Conservation (phyloP, 2,888 invertebrate species). For the Cephus spinipes region DNA sequence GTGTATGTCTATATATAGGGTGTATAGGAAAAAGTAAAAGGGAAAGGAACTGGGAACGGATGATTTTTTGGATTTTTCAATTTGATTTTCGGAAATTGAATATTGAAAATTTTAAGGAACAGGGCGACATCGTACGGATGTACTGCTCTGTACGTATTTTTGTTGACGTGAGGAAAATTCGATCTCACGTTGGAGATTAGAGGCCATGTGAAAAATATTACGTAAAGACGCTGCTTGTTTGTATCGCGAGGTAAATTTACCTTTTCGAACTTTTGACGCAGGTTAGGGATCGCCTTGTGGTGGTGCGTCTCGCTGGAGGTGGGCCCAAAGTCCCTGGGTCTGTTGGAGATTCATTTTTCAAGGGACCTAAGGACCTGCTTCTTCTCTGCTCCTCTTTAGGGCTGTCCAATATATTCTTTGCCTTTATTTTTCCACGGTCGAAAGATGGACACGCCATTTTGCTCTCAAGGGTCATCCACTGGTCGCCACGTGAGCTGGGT, state of each 20-base stretch:
- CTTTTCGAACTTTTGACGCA: conserved; percentile 43
- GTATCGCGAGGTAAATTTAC: conserved; percentile 34
- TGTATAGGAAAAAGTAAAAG: background rate
- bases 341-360: conserved; percentile 56
- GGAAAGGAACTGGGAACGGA: background rate
- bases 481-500: background rate
- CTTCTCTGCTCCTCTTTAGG: conserved; percentile 26
- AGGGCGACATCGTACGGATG: background rate
- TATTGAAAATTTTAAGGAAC: background rate
- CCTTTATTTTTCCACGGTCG: background rate
- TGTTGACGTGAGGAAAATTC: background rate
- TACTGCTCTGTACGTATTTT: background rate
- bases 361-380: conserved; percentile 53
- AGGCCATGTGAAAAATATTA: background rate
- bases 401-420: conserved; percentile 29
- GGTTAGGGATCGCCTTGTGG: conserved; percentile 42
- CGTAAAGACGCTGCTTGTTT: conserved; percentile 28
- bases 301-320: conserved; percentile 6
- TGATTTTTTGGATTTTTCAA: too few species aligned
- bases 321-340: conserved; percentile 41
- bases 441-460: background rate
- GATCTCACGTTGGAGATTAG: background rate
- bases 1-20: background rate
- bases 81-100: background rate
- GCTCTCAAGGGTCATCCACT: background rate